Base-by-base conservation (phyloP, 2,797 vertebrate genomes). In the Potorous gilbertii region DNA sequence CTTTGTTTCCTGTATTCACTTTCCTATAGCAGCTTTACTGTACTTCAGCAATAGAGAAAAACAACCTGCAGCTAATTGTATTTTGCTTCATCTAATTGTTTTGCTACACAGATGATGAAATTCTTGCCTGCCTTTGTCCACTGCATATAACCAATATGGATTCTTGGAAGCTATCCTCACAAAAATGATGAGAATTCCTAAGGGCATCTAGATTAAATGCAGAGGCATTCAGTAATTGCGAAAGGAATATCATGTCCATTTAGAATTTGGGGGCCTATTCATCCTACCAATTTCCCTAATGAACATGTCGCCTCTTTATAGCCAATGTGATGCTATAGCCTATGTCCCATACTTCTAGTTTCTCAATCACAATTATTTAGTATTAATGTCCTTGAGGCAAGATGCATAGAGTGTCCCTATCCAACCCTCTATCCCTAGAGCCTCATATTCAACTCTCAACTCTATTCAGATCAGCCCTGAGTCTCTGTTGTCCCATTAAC, bases 11-110 rank as follows among this genome's bases (percentile, higher is more conserved):
- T 54, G 94, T 81, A 81, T 10, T 90, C 1, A 62, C 5, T 54
- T 92, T 94, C 29, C 55, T 10, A 54, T 1, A 81, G 50, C 5
- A 90, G 16, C 56, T 93, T 92, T 92, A 40, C 54, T 93, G 11
- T 4, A 90, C 14, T 40, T 92, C 91, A 95, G 57, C 87, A 95
- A 55, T 92, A 91, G 96, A 95, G 91, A 91, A 96, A 55, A 96
- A 55, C 55, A 96, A 52, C 21, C 9, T 56, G 5, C 4, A 94
- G 81, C 89, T 91, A 0, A 54, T 92, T 87, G 59, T 90, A 92
- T 34, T 90, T 94, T 54, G 90, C 14, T 66, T 66, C 93, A 90
- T 92, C 91, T 55, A 95, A 2, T 18, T 92, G 8, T 90, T 93
- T 1, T 4, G 40, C 40, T 87, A 50, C 40, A 27, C 40, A 87